phyloP scores from a whole-genome alignment of 2,113 vertebrate genomes.

The Gorsachius goisagi region DNA sequence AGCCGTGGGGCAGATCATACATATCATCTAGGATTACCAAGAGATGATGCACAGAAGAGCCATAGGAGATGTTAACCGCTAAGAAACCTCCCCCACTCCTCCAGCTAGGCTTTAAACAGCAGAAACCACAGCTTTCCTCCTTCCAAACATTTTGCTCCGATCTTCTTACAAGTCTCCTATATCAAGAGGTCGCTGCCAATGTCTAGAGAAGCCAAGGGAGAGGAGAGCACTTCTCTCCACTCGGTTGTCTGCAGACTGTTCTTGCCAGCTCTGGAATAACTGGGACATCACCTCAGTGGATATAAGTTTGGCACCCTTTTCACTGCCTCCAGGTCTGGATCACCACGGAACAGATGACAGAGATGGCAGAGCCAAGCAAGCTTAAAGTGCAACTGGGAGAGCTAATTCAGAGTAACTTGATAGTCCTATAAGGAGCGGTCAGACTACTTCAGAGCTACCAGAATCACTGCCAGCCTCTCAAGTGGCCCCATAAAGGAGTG shows the following conservation, averaged over 20 bases:
- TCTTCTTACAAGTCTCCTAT: background rate
- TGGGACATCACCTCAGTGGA: background rate
- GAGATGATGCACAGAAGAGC: background rate
- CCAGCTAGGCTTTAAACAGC: background rate
- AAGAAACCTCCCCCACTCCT: background rate
- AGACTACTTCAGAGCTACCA: background rate
- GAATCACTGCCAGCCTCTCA: accelerated
- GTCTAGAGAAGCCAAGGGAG: background rate
- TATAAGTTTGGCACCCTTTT: background rate
- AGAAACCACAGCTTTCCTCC: background rate
- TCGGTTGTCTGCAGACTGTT: background rate
- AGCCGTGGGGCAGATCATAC: background rate
- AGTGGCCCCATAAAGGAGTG: background rate
- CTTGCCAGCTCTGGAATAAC: background rate
- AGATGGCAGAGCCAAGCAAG: background rate
- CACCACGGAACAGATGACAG: background rate
- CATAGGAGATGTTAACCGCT: background rate
- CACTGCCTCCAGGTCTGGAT: background rate
- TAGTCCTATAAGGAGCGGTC: background rate
- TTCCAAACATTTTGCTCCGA: background rate
- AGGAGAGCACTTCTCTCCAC: background rate
- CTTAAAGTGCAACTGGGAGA: background rate
- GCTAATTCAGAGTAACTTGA: background rate
- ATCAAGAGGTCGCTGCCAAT: background rate
- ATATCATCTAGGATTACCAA: background rate